Percentiles rank a stretch among this genome's conserved stretches.
phyloP scores from a whole-genome alignment of 1,140 invertebrate species.

The Drosophila bocki region DNA sequence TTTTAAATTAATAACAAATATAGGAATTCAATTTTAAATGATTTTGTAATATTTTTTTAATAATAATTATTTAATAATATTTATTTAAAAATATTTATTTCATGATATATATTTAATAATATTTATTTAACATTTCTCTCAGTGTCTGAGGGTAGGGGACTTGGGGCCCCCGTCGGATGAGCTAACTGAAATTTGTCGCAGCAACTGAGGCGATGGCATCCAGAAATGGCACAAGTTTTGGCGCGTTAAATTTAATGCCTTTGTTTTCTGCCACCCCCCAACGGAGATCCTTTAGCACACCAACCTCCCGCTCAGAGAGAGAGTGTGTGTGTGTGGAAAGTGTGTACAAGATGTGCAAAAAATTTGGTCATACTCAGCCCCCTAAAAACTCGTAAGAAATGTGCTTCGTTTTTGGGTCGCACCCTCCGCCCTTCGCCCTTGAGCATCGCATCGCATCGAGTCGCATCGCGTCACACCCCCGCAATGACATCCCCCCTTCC shows the following conservation, averaged over 20 bases:
- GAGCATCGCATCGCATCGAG: constrained; percentile 7
- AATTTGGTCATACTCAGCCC: constrained; percentile 59
- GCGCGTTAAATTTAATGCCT: constrained; percentile 79
- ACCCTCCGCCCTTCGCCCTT: constrained; percentile 5
- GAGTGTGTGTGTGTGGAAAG: constrained; percentile 37
- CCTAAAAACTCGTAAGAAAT: constrained; percentile 37
- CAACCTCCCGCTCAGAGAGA: constrained; percentile 8
- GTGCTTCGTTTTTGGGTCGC: constrained; percentile 27
- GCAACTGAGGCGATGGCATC: constrained; percentile 49
- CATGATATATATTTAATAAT: not conserved
- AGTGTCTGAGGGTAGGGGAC: constrained; percentile 21
- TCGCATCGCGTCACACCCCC: constrained; percentile 16
- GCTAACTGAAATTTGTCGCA: constrained; percentile 82
- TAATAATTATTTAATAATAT: no score
- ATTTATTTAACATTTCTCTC: not conserved
- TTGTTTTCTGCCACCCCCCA: constrained; percentile 36
- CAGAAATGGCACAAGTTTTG: constrained; percentile 72
- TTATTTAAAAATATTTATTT: not conserved
- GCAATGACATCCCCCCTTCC: constrained; percentile 15
- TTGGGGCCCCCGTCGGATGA: constrained; percentile 54
- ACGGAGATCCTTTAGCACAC: not conserved
- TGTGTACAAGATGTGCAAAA: constrained; percentile 58
- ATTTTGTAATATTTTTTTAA: no score
- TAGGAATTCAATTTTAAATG: not conserved
- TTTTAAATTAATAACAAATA: no score